Percentiles rank a stretch among this genome's conserved stretches.
phyloP scores from a whole-genome alignment of 1,140 invertebrate species.

The Yoshiicerus persimilis region DNA sequence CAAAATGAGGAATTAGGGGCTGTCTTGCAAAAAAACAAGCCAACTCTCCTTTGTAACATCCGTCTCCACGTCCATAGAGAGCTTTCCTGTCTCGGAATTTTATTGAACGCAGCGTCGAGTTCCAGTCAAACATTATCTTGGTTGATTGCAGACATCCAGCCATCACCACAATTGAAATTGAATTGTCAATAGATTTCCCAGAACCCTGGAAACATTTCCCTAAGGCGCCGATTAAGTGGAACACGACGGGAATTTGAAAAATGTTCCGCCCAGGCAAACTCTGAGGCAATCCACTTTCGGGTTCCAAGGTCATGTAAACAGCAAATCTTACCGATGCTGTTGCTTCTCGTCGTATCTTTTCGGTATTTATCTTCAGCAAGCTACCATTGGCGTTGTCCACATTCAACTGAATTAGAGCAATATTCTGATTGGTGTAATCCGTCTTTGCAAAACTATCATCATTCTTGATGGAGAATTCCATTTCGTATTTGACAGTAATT shows the following conservation, averaged over 20 bases:
- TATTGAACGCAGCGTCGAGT: constrained; percentile 20
- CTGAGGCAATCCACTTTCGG: not conserved
- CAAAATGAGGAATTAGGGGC: constrained; percentile 2
- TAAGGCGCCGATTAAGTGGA: constrained; percentile 38
- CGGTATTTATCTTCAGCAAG: constrained; percentile 30
- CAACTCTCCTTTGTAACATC: constrained; percentile 16
- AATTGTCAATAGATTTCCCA: not conserved
- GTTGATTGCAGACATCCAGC: constrained; percentile 11
- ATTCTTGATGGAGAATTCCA: constrained; percentile 15
- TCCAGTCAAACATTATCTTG: constrained; percentile 31
- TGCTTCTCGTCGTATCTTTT: not conserved
- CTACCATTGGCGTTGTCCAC: constrained; percentile 40
- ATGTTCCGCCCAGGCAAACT: constrained; percentile 6
- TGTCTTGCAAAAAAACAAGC: constrained; percentile 29
- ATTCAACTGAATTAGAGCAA: constrained; percentile 24
- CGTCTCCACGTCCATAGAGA: not conserved
- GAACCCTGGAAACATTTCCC: constrained; percentile 25
- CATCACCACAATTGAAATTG: not conserved
- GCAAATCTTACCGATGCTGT: not conserved
- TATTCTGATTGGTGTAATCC: not conserved
- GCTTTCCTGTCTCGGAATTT: constrained; percentile 4
- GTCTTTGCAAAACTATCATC: not conserved
- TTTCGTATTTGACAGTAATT: not conserved
- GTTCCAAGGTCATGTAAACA: not conserved
- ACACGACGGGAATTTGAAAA: not conserved